Base-by-base conservation (phyloP, 1,140 invertebrate species). In the Drosophila albomicans region DNA sequence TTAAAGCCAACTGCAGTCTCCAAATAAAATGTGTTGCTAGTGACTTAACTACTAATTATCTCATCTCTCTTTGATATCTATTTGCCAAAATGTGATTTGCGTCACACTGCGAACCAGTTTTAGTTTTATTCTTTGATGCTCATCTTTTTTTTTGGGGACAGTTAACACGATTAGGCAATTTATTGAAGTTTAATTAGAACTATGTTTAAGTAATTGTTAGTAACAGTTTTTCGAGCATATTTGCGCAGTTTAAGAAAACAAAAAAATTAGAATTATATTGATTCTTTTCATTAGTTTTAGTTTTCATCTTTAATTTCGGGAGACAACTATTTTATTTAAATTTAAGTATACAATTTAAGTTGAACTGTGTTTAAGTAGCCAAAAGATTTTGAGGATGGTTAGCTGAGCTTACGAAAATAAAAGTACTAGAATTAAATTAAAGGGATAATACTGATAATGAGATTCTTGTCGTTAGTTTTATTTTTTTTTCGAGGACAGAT, bases 41-140 rank as follows among this genome's bases (percentile, higher is more conserved):
- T 28, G n/a, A 10, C 10, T 32, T 38, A 51, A 62, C 61, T 48
- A 51, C 30, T 25, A 63, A 63, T 63, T 51, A 41, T 51, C 46
- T 20, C 3, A 38, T 10, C 30, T 32, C 28, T 32, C 43, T 49
- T 35, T 32, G 20, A 1, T 16, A 7, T 49, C 13, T 30, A 35
- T 62, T 52, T 13, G 32, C 48, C 16, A 56, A 25, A 45, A 65
- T 54, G 2, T 3, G 49, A 65, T 65, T 54, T 65, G 51, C 62
- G 62, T 65, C 62, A 65, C 5, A 45, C 51, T 28, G 0, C 3
- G 5, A 65, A 65, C 62, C 49, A 45, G 62, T 65, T 65, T 51
- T 35, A 25, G 38, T 38, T 63, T 4, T 43, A 43, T 43, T 43
- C 41, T 43, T 43, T 43, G 1, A 43, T 5, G 20, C 20, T 25